Evolutionary conservation across 2,797 vertebrate species (phyloP).

Genomic region (Leptatherina wallacei): DNA sequence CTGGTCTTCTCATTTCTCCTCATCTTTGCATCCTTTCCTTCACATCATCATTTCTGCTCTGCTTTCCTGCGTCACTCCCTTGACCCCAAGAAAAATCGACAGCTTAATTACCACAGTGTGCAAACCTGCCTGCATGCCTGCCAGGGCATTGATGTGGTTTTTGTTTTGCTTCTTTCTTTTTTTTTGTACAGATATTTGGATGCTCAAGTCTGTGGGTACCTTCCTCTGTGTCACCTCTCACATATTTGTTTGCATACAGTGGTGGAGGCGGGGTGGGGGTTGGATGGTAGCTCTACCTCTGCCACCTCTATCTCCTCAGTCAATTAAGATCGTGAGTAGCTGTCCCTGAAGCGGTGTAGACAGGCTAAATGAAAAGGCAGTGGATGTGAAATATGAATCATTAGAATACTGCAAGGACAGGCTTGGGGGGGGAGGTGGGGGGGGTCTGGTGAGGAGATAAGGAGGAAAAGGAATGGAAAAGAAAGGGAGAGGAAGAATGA

Average conservation of each 20-base stretch:
- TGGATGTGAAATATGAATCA: slow-evolving; percentile 83
- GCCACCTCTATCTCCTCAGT: slow-evolving; percentile 76
- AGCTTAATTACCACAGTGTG: slow-evolving; percentile 70
- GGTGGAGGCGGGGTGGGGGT: slow-evolving; percentile 13
- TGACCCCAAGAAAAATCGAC: slow-evolving; percentile 73
- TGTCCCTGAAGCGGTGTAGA: slow-evolving; percentile 76
- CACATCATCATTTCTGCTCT: slow-evolving; percentile 69
- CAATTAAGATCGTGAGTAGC: slow-evolving; percentile 79
- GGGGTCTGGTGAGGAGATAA: slow-evolving; percentile 65
- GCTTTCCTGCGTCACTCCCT: slow-evolving; percentile 71
- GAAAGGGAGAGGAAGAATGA: slow-evolving; percentile 75
- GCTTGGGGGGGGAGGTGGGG: slow-evolving; percentile 27
- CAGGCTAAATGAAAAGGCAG: slow-evolving; percentile 79
- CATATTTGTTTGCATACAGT: slow-evolving; percentile 36
- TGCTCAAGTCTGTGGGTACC: slow-evolving; percentile 9
- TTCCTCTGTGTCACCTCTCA: slow-evolving; percentile 13
- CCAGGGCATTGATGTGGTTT: slow-evolving; percentile 33
- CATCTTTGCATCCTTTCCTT: slow-evolving; percentile 73
- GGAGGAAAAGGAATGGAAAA: slow-evolving; percentile 65
- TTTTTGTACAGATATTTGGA: slow-evolving; percentile 22
- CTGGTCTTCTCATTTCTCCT: slow-evolving; percentile 66
- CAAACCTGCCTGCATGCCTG: slow-evolving; percentile 49
- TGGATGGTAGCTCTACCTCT: slow-evolving; percentile 49
- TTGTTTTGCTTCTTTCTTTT: slow-evolving; percentile 14
- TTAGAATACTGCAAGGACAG: slow-evolving; percentile 80